These are phyloP conservation scores for Scarus forsteni DNA, from an alignment of 2,797 vertebrate genomes.

Conservation along the genomic window DNA sequence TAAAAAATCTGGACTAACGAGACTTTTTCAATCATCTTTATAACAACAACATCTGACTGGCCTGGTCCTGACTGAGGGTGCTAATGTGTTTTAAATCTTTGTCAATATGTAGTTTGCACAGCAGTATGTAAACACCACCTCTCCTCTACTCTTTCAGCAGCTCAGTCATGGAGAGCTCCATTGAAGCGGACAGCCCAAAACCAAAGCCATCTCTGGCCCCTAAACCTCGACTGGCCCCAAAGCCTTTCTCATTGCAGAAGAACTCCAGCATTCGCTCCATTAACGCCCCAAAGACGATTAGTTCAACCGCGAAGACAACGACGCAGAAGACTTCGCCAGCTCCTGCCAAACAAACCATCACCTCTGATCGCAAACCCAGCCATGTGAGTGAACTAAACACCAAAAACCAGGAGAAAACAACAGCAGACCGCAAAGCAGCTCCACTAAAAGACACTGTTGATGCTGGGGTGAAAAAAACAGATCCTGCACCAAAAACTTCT, in stretches of 20 bases:
- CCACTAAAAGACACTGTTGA: constrained; percentile 15
- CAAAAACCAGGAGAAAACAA: constrained; percentile 34
- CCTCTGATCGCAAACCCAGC: constrained; percentile 37
- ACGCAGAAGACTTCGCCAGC: constrained; percentile 13
- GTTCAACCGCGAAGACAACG: constrained; percentile 5
- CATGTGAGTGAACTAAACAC: constrained; percentile 10
- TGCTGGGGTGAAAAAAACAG: constrained; percentile 27
- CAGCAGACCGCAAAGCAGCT: constrained; percentile 30
- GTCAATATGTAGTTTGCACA: constrained; percentile 5
- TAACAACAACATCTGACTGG: constrained; percentile 13
- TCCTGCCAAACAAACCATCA: constrained; percentile 6
- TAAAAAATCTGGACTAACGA: constrained; percentile 63
- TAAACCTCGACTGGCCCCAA: constrained; percentile 87
- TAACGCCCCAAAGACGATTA: constrained; percentile 50
- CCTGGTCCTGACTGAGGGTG: constrained; percentile 6
- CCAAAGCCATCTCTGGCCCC: constrained; percentile 66
- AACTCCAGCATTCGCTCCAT: constrained; percentile 71
- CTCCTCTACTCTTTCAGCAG: constrained; percentile 44
- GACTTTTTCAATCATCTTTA: constrained; percentile 30
- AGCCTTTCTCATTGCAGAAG: constrained; percentile 88
- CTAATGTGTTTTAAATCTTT: constrained; percentile 6
- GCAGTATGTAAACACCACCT: constrained; percentile 28
- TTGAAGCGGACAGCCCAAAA: constrained; percentile 50
- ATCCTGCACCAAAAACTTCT: constrained; percentile 21
- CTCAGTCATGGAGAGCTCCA: constrained; percentile 71